A percentile compares a stretch with the other conserved stretches of the same genome.
Evolutionary conservation across 64 coral and sea anemone species (phyloP).

Genomic region (Orbicella faveolata): DNA sequence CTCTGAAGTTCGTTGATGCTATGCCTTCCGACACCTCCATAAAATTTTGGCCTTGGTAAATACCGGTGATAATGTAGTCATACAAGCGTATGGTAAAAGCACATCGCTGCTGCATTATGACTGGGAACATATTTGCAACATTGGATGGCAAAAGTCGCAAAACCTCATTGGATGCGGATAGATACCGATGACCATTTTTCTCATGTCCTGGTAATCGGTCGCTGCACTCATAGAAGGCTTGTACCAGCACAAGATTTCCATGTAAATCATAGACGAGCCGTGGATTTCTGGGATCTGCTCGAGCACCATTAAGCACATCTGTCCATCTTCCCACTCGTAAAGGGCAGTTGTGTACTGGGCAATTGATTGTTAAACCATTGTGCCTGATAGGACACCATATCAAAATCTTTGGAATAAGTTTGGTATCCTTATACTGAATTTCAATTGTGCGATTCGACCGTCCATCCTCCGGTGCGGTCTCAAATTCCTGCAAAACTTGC

Average conservation of each 20-base stretch:
- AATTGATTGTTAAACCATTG: slow-evolving; percentile 8
- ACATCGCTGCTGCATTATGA: slow-evolving; percentile 44
- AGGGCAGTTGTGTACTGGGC: slow-evolving; percentile 33
- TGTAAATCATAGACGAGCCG: slow-evolving; percentile 20
- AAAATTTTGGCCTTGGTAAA: slow-evolving; percentile 49
- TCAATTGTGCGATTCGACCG: slow-evolving; percentile 37
- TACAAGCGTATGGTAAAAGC: slow-evolving; percentile 32
- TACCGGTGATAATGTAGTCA: slow-evolving; percentile 9
- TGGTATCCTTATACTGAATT: background rate
- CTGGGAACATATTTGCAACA: background rate
- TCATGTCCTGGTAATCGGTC: background rate
- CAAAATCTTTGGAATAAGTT: slow-evolving; percentile 43
- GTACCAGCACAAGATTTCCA: slow-evolving; percentile 39
- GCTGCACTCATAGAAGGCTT: slow-evolving; percentile 31
- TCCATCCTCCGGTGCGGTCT: slow-evolving; percentile 4
- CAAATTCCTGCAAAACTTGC: slow-evolving; percentile 29
- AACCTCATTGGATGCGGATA: slow-evolving; percentile 47
- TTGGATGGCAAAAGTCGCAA: slow-evolving; percentile 18
- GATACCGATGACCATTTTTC: slow-evolving; percentile 41
- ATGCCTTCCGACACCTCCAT: slow-evolving; percentile 48
- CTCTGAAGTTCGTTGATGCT: slow-evolving; percentile 55
- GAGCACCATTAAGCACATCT: background rate
- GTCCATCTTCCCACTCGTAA: slow-evolving; percentile 33
- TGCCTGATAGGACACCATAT: slow-evolving; percentile 62
- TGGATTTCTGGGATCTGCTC: slow-evolving; percentile 35